Conservation (phyloP, 2,797 vertebrate genomes). For the Falco novaeseelandiae region DNA sequence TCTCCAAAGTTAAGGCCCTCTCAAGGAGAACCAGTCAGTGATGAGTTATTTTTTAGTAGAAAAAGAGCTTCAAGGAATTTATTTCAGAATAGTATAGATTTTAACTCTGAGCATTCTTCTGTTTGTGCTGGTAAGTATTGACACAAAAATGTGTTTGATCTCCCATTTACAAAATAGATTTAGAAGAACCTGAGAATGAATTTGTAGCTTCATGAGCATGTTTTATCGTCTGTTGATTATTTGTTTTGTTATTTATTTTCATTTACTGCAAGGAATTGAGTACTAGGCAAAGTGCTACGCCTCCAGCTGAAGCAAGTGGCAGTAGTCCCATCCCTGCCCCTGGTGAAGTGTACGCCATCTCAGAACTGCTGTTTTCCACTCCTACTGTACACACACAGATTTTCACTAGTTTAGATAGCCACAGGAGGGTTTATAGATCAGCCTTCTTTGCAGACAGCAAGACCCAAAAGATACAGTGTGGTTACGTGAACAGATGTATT, state of each 20-base stretch:
- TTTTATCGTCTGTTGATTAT: neutral
- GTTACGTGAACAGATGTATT: neutral
- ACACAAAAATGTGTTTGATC: neutral
- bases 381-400: neutral
- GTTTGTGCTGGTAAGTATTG: conserved; percentile 66
- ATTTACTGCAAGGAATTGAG: neutral
- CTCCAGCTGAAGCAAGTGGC: neutral
- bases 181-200: neutral
- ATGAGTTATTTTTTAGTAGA: conserved; percentile 66
- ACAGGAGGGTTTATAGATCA: neutral
- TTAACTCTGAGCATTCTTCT: conserved; percentile 35
- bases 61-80: conserved; percentile 55
- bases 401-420: neutral
- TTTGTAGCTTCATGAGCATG: neutral
- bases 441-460: neutral
- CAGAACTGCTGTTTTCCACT: too few species aligned
- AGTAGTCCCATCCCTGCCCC: rapidly evolving
- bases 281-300: neutral
- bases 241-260: neutral
- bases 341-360: neutral
- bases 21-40: conserved; percentile 50
- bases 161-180: neutral
- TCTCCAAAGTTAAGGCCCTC: conserved; percentile 62
- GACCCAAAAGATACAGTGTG: neutral
- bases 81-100: conserved; percentile 50